Base-by-base conservation (phyloP, 1,140 invertebrate species). In the Drosophila asahinai region DNA sequence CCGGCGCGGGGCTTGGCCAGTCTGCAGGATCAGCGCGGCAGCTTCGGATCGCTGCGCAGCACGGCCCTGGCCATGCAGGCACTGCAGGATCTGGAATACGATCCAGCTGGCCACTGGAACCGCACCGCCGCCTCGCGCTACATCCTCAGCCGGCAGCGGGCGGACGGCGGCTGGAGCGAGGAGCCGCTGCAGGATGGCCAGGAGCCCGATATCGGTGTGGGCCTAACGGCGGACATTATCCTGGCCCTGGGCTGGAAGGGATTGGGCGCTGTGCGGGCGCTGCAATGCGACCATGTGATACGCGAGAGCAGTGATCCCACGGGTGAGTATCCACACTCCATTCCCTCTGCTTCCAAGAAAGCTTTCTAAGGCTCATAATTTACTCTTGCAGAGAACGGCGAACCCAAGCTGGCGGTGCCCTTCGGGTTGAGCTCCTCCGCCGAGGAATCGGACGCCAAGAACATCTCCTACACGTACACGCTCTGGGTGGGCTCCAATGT, bases 401-500 rank as follows among this genome's bases (percentile, higher is more conserved):
- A 93, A 51, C 86, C 89, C 19, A 93, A 93, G 62, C 65, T 93
- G 74, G 91, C 92, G 15, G 77, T 93, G 60, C 93, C 93, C 4
- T 93, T 87, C 68, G 93, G 93, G 0, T 45, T 93, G 12, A 92
- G 91, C 74, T 94, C 83, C 92, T 94, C 93, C 14, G 94, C 93
- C 57, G 95, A 95, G 86, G 95, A 96, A 65, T 95, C 95, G 2
- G 95, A 96, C 43, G 94, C 94, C 14, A 93, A 95, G 42, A 96
- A 96, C 80, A 95, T 97, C 1, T 96, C 96, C 57, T 96, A 97
- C 49, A 97, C 96, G 0, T 98, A 98, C 92, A 97, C 96, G 0
- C 94, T 97, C 5, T 98, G 97, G 97, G 95, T 97, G 6, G 97
- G 97, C 48, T 96, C 96, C 58, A 97, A 97, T 83, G 95, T 97